Evolutionary conservation across 2,113 vertebrate genomes (phyloP).

Genomic region (Excalfactoria chinensis): DNA sequence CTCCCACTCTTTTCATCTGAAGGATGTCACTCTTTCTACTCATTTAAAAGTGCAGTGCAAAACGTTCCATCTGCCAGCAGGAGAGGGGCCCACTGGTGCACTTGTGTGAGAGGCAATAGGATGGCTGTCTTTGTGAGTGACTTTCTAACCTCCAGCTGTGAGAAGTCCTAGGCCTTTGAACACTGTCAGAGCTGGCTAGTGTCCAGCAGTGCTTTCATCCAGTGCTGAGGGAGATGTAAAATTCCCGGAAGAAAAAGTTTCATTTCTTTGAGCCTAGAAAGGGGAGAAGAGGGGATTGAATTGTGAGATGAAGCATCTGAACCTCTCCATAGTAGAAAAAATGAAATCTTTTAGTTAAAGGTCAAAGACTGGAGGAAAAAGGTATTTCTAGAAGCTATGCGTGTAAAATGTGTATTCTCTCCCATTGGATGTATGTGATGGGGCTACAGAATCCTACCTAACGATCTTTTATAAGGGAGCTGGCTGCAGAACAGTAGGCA

Average conservation of each 20-base stretch:
- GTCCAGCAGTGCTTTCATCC: slow-evolving; percentile 51
- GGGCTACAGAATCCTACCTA: not conserved
- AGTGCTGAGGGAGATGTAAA: slow-evolving; percentile 18
- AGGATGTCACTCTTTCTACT: slow-evolving; percentile 26
- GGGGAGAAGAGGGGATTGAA: not conserved
- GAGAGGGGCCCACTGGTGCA: slow-evolving; percentile 15
- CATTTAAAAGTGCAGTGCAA: slow-evolving; percentile 38
- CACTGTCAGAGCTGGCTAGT: slow-evolving; percentile 18
- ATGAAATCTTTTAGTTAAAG: not conserved
- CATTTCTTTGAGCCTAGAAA: slow-evolving; percentile 4
- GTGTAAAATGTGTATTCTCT: fast-evolving
- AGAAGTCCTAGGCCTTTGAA: slow-evolving; percentile 56
- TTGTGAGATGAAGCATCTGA: not conserved
- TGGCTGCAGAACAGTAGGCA: not conserved
- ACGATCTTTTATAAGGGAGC: not conserved
- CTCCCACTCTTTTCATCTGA: slow-evolving; percentile 49
- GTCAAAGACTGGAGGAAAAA: not conserved
- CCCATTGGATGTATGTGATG: not conserved
- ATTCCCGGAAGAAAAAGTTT: not conserved
- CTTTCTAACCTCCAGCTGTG: slow-evolving; percentile 55
- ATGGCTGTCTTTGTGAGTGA: slow-evolving; percentile 35
- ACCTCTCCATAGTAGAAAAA: not conserved
- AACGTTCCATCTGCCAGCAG: slow-evolving; percentile 50
- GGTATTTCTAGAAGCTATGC: not conserved
- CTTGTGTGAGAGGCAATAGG: slow-evolving; percentile 26